phyloP scores from a whole-genome alignment of 2,113 vertebrate species.

The Recurvirostra avosetta region DNA sequence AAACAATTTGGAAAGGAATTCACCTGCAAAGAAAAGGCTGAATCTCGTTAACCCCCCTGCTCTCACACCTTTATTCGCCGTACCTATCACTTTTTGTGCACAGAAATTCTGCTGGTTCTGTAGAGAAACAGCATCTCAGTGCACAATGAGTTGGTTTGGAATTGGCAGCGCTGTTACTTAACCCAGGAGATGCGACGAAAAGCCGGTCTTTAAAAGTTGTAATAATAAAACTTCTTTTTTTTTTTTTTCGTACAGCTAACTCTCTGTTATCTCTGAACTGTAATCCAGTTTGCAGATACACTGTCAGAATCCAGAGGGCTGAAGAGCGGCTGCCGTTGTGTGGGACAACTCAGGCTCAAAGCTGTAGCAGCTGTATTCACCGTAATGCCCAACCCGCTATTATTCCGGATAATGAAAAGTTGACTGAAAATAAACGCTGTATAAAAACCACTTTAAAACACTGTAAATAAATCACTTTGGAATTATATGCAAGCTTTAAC shows the following conservation, averaged over 20 bases:
- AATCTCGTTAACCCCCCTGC: neutral
- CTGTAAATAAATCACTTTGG: neutral
- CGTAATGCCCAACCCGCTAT: neutral
- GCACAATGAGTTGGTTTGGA: neutral
- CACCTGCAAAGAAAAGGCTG: neutral
- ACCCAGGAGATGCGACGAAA: neutral
- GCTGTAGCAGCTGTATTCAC: neutral
- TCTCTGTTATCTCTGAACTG: rapidly evolving
- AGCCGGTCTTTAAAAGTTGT: neutral
- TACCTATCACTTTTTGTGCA: rapidly evolving
- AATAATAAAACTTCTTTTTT: neutral
- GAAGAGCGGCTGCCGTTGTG: neutral
- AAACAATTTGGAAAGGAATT: neutral
- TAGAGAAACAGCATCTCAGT: neutral
- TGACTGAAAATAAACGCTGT: neutral
- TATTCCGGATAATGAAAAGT: neutral
- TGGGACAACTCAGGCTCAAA: neutral
- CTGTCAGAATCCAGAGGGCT: neutral
- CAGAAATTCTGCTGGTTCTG: neutral
- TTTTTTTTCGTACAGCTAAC: neutral
- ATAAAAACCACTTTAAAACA: neutral
- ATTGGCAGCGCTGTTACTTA: neutral
- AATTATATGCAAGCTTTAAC: neutral
- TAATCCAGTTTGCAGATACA: neutral
- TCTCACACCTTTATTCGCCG: neutral